Conservation (phyloP, 2,113 vertebrate genomes). For the Piprites chloris region DNA sequence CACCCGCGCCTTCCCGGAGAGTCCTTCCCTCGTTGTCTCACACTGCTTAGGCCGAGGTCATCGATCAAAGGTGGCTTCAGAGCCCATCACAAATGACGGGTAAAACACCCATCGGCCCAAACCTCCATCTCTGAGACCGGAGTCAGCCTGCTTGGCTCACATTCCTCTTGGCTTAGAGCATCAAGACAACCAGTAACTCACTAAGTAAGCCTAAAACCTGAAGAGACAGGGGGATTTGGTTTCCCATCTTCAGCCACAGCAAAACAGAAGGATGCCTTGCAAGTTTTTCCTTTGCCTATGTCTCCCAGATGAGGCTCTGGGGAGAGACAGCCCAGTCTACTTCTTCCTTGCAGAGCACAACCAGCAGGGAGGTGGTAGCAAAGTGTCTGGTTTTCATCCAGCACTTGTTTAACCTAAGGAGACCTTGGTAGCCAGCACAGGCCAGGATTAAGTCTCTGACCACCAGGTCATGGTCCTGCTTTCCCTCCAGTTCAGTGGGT, state of each 20-base stretch:
- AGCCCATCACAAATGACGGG: rapidly evolving
- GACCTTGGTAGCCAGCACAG: background rate
- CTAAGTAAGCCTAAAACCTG: background rate
- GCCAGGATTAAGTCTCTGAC: background rate
- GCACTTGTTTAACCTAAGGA: background rate
- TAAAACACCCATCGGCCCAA: background rate
- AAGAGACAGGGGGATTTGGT: background rate
- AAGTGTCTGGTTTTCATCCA: background rate
- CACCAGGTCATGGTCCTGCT: background rate
- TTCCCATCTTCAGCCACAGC: background rate
- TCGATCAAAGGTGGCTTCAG: background rate
- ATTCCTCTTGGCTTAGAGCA: background rate
- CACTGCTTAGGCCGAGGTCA: background rate
- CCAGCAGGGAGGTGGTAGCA: background rate
- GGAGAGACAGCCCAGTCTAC: background rate
- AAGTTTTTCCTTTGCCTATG: background rate
- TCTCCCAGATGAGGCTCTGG: background rate
- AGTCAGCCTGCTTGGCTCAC: background rate
- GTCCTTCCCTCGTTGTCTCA: too few relatives aligned
- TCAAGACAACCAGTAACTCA: background rate
- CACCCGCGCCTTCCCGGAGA: background rate
- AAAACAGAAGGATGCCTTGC: background rate
- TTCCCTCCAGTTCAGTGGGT: background rate
- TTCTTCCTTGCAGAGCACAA: background rate
- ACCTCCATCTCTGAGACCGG: background rate